These are phyloP conservation scores for Anneissia japonica DNA, from an alignment of 35 echinoderm and acorn worm genomes.

Conservation along the genomic window DNA sequence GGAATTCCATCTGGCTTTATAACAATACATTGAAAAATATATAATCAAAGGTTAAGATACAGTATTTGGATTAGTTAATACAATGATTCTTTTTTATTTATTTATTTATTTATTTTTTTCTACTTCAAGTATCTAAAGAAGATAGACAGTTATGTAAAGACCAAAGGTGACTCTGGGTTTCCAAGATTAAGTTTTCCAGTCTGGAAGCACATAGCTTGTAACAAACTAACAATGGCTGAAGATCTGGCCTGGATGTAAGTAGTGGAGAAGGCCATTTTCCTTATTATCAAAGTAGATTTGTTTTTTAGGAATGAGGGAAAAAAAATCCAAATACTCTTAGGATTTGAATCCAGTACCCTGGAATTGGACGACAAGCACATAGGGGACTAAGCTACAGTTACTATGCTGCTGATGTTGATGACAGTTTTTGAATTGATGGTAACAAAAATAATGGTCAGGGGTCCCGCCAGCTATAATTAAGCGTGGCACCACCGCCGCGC, in stretches of 20 bases:
- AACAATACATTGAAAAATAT: not conserved
- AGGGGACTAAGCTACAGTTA: too few relatives aligned
- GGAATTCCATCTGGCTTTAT: too few relatives aligned
- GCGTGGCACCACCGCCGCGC: too few relatives aligned
- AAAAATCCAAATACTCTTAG: too few relatives aligned
- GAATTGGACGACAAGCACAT: too few relatives aligned
- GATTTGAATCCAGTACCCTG: too few relatives aligned
- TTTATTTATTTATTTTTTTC: not conserved
- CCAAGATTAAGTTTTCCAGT: slow-evolving; percentile 68
- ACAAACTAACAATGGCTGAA: slow-evolving; percentile 80
- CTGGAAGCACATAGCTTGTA: slow-evolving; percentile 93
- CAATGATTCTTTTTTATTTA: not conserved
- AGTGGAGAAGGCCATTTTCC: not conserved
- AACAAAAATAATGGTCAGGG: too few relatives aligned
- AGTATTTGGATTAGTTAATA: not conserved
- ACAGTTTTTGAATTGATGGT: too few relatives aligned
- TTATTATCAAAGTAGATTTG: not conserved
- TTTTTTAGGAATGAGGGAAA: not conserved
- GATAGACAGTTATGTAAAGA: slow-evolving; percentile 81
- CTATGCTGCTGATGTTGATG: too few relatives aligned
- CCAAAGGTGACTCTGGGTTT: slow-evolving; percentile 77
- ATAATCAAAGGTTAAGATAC: not conserved
- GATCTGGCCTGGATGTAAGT: slow-evolving; percentile 92
- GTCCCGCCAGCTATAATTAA: too few relatives aligned
- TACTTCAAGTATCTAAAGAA: slow-evolving; percentile 81